These are phyloP conservation scores for Tenthredo scrophulariae DNA, from an alignment of 2,888 invertebrate genomes.

Conservation along the genomic window DNA sequence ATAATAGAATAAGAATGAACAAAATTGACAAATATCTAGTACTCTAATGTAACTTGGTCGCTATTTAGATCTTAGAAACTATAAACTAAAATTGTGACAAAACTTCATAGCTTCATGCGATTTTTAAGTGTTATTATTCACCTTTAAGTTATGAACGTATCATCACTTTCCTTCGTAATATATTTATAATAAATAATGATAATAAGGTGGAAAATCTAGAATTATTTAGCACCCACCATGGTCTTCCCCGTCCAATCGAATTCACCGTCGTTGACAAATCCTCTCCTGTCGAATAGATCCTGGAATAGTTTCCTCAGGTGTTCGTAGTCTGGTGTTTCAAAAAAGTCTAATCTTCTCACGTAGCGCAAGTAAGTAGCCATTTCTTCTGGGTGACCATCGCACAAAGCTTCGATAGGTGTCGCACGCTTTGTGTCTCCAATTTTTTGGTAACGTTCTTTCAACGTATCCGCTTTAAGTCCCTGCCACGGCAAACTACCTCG, in stretches of 20 bases:
- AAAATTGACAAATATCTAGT: constrained; percentile 23
- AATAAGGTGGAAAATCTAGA: neutral
- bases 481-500: constrained; percentile 99
- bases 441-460: constrained; percentile 99
- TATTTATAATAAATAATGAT: constrained; percentile 8
- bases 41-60: neutral
- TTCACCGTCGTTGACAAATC: constrained; percentile 93
- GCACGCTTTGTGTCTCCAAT: constrained; percentile 99
- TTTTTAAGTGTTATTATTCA: constrained; percentile 81
- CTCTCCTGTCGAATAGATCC: constrained; percentile 93
- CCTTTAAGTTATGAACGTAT: constrained; percentile 25
- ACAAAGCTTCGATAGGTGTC: constrained; percentile 96
- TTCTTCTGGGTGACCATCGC: constrained; percentile 95
- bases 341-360: constrained; percentile 98
- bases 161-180: constrained; percentile 22
- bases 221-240: constrained; percentile 78
- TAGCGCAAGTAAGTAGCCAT: constrained; percentile 98
- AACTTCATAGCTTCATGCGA: constrained; percentile 27
- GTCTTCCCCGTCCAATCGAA: constrained; percentile 97
- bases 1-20: neutral
- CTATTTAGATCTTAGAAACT: constrained; percentile 18
- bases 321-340: constrained; percentile 99
- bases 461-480: constrained; percentile 99
- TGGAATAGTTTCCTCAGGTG: constrained; percentile 97
- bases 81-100: neutral